Conservation (phyloP, 2,113 vertebrate species). For the Marmota flaviventris region DNA sequence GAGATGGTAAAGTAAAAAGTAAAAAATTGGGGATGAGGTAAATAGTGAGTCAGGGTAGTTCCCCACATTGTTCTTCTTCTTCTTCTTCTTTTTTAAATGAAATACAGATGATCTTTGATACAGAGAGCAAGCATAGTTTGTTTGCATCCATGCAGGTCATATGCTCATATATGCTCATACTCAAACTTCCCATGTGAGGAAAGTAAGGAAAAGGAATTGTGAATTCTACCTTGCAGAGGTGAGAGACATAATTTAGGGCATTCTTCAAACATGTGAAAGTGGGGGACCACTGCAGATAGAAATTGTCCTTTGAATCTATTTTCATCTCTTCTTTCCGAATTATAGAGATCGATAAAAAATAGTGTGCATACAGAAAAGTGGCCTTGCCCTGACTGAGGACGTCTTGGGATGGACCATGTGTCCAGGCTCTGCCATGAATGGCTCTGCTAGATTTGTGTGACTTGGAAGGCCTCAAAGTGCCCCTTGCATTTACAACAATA, state of each 20-base stretch:
- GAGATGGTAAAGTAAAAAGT: neutral
- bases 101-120: neutral
- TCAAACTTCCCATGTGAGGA: neutral
- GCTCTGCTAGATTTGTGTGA: neutral
- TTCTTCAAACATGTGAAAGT: neutral
- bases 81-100: neutral
- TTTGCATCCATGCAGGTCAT: neutral
- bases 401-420: neutral
- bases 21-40: neutral
- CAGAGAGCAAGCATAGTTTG: neutral
- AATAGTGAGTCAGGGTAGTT: neutral
- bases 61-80: neutral
- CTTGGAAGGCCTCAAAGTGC: neutral
- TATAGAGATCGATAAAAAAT: neutral
- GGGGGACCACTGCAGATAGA: neutral
- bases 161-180: neutral
- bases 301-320: neutral
- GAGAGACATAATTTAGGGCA: neutral
- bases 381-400: neutral
- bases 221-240: constrained; percentile 18
- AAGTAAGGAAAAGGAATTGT: neutral
- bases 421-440: neutral
- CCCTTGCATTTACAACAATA: neutral
- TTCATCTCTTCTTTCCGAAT: neutral
- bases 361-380: neutral